These are phyloP conservation scores for Phorcus lineatus DNA, from an alignment of 2,888 invertebrate species.

Conservation along the genomic window DNA sequence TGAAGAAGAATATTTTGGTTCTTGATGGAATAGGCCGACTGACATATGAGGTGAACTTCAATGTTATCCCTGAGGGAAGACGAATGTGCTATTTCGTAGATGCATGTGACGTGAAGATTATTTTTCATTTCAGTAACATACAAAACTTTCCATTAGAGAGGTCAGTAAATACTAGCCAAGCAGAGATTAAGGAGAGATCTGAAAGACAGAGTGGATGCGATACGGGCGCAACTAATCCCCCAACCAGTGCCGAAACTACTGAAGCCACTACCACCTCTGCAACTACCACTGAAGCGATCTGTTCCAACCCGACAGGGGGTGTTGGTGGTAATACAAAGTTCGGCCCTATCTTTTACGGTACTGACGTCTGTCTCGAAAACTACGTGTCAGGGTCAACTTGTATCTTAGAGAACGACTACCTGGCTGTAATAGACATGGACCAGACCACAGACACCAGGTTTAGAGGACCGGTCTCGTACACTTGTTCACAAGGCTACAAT, in stretches of 20 bases:
- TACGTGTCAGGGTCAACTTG: constrained; percentile 24
- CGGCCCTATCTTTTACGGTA: constrained; percentile 33
- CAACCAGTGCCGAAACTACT: neutral
- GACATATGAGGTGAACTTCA: constrained; percentile 27
- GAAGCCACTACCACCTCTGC: neutral
- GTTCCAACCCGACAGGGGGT: constrained; percentile 4
- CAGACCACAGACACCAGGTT: neutral
- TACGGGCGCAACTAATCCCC: no score
- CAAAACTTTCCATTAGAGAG: neutral
- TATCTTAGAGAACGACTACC: constrained; percentile 25
- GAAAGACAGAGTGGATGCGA: no score
- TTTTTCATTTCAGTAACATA: constrained; percentile 4
- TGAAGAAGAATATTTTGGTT: neutral
- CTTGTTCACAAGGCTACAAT: constrained; percentile 34
- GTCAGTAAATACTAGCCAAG: no score
- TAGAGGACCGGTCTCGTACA: constrained; percentile 20
- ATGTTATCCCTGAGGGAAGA: constrained; percentile 14
- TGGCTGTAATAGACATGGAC: constrained; percentile 33
- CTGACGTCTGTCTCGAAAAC: constrained; percentile 27
- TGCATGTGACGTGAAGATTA: constrained; percentile 31
- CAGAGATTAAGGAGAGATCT: no score
- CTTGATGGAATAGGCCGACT: neutral
- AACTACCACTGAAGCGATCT: neutral
- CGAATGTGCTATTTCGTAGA: constrained; percentile 51
- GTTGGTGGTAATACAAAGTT: constrained; percentile 40